Evolutionary conservation across 2,888 invertebrate species (phyloP), one percentile per base, ranked within the genome.

Genomic region (Tetragonula carbonaria): DNA sequence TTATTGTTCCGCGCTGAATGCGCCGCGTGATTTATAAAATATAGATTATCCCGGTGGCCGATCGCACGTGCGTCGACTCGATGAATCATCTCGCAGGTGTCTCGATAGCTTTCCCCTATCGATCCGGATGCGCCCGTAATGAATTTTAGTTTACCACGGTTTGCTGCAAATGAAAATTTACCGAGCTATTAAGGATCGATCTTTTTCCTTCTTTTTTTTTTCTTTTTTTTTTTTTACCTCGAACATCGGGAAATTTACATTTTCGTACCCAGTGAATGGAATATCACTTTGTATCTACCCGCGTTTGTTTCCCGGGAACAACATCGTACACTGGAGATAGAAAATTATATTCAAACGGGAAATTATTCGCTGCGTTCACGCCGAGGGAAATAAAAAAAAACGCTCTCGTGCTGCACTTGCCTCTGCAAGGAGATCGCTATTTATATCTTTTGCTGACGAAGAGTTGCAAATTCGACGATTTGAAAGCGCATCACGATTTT

Each of bases 11-110:
- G 21, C 38, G 71, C 5, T 38, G 71, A 77, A 63, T 21, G 53
- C 53, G 38, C 38, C 62, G 77, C 68, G 51, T 70, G 81, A 87
- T 86, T 87, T 86, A 83, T 85, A 87, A 85, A 87, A 87, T 87
- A 87, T 86, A 84, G 84, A 88, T 87, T 75, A 87, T 87, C 74
- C 67, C 28, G 28, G 8, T n/a, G 62, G 77, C n/a, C 67, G 72
- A 51, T 57, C 78, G 73, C 74, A 76, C 79, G 76, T 74, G 78
- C 73, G 66, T 67, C 72, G 79, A 82, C 82, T 86, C 77, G 74
- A 86, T 86, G 76, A 82, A 82, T 86, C 82, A 77, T 86, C 71
- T 59, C 62, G 51, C 70, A 78, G 73, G 67, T 73, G 59, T 38
- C 72, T 53, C 45, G 45, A 65, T 63, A 76, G 78, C 50, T 57